Evolutionary conservation across 2,113 vertebrate genomes (phyloP).

Genomic region (Tachysurus vachellii): DNA sequence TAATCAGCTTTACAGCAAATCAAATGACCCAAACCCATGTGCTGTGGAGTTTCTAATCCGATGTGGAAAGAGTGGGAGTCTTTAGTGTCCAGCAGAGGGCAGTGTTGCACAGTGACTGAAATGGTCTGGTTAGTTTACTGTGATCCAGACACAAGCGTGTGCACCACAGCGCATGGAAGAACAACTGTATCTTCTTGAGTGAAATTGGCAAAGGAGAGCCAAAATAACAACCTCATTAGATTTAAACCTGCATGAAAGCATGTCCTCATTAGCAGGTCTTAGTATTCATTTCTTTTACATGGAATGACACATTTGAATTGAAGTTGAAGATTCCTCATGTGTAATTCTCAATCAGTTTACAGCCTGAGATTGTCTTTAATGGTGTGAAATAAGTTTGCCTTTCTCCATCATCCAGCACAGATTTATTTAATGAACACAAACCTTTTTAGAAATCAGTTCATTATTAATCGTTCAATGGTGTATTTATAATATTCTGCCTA

Average conservation of each 20-base stretch:
- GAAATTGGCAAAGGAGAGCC: neutral
- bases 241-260: neutral
- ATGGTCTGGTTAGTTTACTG: too few relatives aligned
- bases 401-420: neutral
- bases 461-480: too few relatives aligned
- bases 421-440: neutral
- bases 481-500: neutral
- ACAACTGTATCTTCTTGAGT: neutral
- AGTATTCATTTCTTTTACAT: neutral
- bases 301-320: neutral
- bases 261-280: neutral
- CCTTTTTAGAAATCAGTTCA: neutral
- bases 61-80: neutral
- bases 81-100: constrained; percentile 56
- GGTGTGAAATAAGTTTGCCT: neutral
- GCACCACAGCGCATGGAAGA: neutral
- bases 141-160: neutral
- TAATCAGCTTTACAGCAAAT: constrained; percentile 30
- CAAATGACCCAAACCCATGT: constrained; percentile 11
- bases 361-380: neutral
- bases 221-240: neutral
- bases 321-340: neutral
- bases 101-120: constrained; percentile 34
- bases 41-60: neutral
- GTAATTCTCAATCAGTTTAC: neutral